A percentile compares a stretch with the other conserved stretches of the same genome.
These are phyloP conservation scores for rabbit (Oryctolagus cuniculus) DNA, from an alignment of 2,113 vertebrate genomes.

Conservation along the genomic window mOryCun1.1 NC_091444.1:5435001-5435500, in stretches of 20 bases:
- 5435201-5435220: conserved; percentile 58
- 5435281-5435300: conserved; percentile 81
- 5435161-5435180: conserved; percentile 59
- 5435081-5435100: not conserved
- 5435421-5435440: conserved; percentile 85
- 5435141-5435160: conserved; percentile 76
- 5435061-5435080: conserved; percentile 53
- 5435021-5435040: not conserved
- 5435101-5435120: conserved; percentile 54
- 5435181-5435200: conserved; percentile 49
- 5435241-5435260: conserved; percentile 82
- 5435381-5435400: conserved; percentile 88
- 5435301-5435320: conserved; percentile 87
- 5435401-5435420: conserved; percentile 91
- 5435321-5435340: conserved; percentile 91
- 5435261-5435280: conserved; percentile 85
- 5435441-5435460: conserved; percentile 89
- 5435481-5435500: conserved; percentile 86
- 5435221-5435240: conserved; percentile 77
- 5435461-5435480: conserved; percentile 86
- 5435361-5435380: conserved; percentile 88
- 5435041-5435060: conserved; percentile 29
- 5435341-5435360: conserved; percentile 86
- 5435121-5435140: conserved; percentile 68
- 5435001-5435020: conserved; percentile 37